Base-by-base conservation (phyloP, 2,888 invertebrate species). In the Coenonympha glycerion region DNA sequence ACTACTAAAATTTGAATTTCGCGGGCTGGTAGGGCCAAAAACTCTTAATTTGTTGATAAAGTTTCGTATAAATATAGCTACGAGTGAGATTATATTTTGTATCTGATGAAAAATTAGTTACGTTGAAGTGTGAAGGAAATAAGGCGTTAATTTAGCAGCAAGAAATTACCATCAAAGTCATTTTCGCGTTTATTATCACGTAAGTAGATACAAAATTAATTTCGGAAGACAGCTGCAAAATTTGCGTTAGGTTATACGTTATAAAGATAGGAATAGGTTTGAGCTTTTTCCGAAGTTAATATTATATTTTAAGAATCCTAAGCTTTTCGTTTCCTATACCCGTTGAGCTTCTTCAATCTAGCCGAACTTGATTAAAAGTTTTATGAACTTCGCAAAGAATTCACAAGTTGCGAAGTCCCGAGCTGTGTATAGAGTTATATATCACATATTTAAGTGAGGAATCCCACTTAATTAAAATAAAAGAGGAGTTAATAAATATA, bases 291-390 rank as follows among this genome's bases (percentile, higher is more conserved):
- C 39, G 8, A 41, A 11, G 41, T 41, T n/a, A 18, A 30, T 30
- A 41, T 13, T 21, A 6, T 19, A 11, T 31, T 31, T 8, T 13
- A 15, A 13, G 21, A 31, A 44, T 21, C 5, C 13, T 31, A 33
- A 22, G 30, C 9, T 8, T n/a, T 15, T 13, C n/a, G n/a, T n/a
- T 44, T 33, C 44, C 44, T 31, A 13, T 21, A 22, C 44, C 15
- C 1, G 11, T 16, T 28, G 11, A 28, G 16, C 33, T 31, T 21
- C 44, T 22, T 15, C 11, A 31, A 21, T 31, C 13, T 31, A 42
- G 30, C 13, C 21, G 21, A 31, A 44, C 19, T 31, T 44, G 44
- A 44, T 44, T 44, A 33, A 44, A 44, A 44, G 21, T 42, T 30
- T 19, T 30, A 30, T 13, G n/a, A 42, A 42, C 19, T 21, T 44